These are phyloP conservation scores for Centruroides sculpturatus DNA, from an alignment of 1,140 invertebrate species.

Conservation along the genomic window DNA sequence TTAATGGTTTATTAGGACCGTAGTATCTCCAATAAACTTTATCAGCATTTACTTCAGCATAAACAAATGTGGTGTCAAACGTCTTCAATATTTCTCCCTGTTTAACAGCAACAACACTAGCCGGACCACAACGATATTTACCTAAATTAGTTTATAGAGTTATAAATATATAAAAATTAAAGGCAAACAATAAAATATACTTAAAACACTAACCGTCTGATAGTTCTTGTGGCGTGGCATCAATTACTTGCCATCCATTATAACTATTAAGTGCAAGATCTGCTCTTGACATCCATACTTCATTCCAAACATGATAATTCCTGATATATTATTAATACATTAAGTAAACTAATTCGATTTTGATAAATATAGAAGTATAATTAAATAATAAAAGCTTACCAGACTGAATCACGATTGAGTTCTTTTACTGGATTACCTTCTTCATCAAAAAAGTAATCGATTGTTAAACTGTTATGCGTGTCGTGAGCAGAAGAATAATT, in stretches of 20 bases:
- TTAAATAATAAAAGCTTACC: conserved; percentile 5
- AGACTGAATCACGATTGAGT: conserved; percentile 16
- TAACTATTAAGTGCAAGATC: conserved; percentile 44
- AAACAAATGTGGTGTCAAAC: conserved; percentile 67
- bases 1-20: conserved; percentile 33
- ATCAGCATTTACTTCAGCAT: conserved; percentile 71
- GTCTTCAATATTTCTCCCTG: conserved; percentile 60
- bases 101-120: conserved; percentile 54
- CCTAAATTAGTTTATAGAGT: not conserved
- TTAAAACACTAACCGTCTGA: conserved; percentile 29
- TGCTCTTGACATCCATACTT: conserved; percentile 76
- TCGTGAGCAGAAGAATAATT: conserved; percentile 61
- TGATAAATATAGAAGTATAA: no score
- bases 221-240: conserved; percentile 78
- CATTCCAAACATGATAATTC: conserved; percentile 93
- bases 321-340: not conserved
- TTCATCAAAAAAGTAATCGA: conserved; percentile 50
- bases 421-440: conserved; percentile 32
- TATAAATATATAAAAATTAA: no score
- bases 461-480: conserved; percentile 50
- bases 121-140: conserved; percentile 64
- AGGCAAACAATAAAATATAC: not conserved
- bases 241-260: conserved; percentile 82
- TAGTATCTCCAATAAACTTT: conserved; percentile 37
- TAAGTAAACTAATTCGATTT: no score